Evolutionary conservation across 2,888 invertebrate species (phyloP).

Genomic region (Prosopocoilus inquinatus): DNA sequence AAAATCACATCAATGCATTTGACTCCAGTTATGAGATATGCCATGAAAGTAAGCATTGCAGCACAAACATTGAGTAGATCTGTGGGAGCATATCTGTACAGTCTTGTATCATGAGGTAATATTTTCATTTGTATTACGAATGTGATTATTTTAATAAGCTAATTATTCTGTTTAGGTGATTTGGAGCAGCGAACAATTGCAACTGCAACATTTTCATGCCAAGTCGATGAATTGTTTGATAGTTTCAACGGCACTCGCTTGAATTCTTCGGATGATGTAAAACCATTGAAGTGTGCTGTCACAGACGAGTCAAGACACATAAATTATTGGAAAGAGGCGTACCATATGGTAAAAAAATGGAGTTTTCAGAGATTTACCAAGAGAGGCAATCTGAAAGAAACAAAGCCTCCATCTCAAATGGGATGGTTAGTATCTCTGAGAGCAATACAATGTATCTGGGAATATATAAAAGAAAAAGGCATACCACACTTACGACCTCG

Average conservation of each 20-base stretch:
- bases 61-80: too few relatives aligned
- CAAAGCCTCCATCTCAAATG: conserved; percentile 25
- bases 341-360: conserved; percentile 21
- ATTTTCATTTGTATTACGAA: too few relatives aligned
- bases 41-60: too few relatives aligned
- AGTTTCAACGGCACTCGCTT: conserved; percentile 25
- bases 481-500: conserved; percentile 16
- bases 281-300: too few relatives aligned
- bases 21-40: too few relatives aligned
- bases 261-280: conserved; percentile 13
- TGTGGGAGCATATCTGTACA: too few relatives aligned
- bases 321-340: too few relatives aligned
- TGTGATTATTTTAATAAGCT: too few relatives aligned
- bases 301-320: too few relatives aligned
- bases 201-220: conserved; percentile 24
- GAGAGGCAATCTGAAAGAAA: not conserved
- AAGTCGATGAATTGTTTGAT: conserved; percentile 31
- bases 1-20: too few relatives aligned
- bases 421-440: conserved; percentile 18
- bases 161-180: not conserved
- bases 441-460: not conserved
- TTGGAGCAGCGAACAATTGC: conserved; percentile 18
- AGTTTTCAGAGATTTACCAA: conserved; percentile 3
- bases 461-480: not conserved
- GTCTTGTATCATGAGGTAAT: too few relatives aligned